phyloP scores from a whole-genome alignment of 1,140 invertebrate genomes.

The Melitaea cinxia region DNA sequence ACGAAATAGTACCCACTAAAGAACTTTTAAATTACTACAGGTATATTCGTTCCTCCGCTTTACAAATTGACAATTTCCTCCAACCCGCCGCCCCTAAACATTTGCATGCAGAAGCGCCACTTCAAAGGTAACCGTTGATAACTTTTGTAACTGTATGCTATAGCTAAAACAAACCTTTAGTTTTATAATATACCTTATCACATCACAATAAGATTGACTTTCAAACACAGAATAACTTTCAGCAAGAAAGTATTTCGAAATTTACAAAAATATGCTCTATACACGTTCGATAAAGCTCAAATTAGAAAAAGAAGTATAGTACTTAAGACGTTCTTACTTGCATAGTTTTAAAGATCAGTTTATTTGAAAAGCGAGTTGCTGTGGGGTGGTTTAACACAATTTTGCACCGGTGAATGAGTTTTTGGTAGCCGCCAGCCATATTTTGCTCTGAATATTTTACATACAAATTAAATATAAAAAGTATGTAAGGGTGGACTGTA shows the following conservation, averaged over 20 bases:
- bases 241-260: not conserved
- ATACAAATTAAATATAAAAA: conserved; percentile 11
- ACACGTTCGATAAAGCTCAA: not conserved
- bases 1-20: no score
- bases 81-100: conserved; percentile 50
- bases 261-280: conserved; percentile 27
- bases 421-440: conserved; percentile 76
- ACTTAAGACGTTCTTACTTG: conserved; percentile 26
- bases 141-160: conserved; percentile 42
- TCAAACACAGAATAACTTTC: conserved; percentile 2
- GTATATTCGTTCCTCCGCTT: conserved; percentile 34
- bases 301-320: conserved; percentile 9
- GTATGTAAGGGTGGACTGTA: not conserved
- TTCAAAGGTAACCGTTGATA: conserved; percentile 76
- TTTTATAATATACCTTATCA: conserved; percentile 14
- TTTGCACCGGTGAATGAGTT: conserved; percentile 80
- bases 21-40: conserved; percentile 10
- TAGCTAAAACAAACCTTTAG: not conserved
- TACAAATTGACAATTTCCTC: conserved; percentile 63
- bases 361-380: conserved; percentile 63
- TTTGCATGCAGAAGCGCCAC: conserved; percentile 80
- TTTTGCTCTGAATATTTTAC: conserved; percentile 13
- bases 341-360: conserved; percentile 50
- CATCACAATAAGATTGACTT: conserved; percentile 6
- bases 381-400: conserved; percentile 71